phyloP scores from a whole-genome alignment of 2,888 invertebrate species.

The Pachydiplax longipennis region DNA sequence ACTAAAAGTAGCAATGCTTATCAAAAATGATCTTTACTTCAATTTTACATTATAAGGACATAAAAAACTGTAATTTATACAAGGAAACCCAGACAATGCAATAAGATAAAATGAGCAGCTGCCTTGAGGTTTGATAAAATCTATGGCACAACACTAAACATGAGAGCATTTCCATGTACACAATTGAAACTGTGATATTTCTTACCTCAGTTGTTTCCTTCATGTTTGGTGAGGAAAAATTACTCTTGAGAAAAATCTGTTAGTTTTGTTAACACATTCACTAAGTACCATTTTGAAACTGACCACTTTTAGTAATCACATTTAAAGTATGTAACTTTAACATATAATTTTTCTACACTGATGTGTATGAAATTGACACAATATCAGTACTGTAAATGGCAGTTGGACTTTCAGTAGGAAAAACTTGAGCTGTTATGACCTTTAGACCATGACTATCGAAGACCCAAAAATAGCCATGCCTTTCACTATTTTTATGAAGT shows the following conservation, averaged over 20 bases:
- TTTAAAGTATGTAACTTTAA: conserved; percentile 28
- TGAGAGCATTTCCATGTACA: conserved; percentile 2
- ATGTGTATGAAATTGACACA: conserved; percentile 35
- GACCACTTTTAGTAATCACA: conserved; percentile 35
- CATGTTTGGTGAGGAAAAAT: conserved; percentile 7
- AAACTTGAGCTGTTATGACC: conserved; percentile 42
- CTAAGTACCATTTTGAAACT: conserved; percentile 9
- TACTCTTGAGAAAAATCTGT: neutral
- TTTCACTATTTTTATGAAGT: conserved; percentile 12
- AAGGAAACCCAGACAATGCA: conserved; percentile 33
- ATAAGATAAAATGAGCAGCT: conserved; percentile 33
- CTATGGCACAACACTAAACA: conserved; percentile 39
- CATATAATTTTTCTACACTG: conserved; percentile 33
- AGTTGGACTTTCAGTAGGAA: conserved; percentile 36
- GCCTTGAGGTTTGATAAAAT: conserved; percentile 22
- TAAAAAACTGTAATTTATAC: conserved; percentile 35
- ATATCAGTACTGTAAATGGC: conserved; percentile 34
- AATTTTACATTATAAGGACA: conserved; percentile 36
- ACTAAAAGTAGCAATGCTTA: conserved; percentile 27
- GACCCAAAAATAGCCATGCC: conserved; percentile 31
- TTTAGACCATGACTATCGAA: conserved; percentile 24
- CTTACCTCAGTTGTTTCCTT: conserved; percentile 31
- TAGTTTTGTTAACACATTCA: neutral
- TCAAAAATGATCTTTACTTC: conserved; percentile 41
- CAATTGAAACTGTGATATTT: conserved; percentile 12